Evolutionary conservation across 30 jellyfish, hydroid and myxozoan genomes (phyloP), one percentile per base, ranked within the genome.

Genomic region (Hydractinia symbiolongicarpus): DNA sequence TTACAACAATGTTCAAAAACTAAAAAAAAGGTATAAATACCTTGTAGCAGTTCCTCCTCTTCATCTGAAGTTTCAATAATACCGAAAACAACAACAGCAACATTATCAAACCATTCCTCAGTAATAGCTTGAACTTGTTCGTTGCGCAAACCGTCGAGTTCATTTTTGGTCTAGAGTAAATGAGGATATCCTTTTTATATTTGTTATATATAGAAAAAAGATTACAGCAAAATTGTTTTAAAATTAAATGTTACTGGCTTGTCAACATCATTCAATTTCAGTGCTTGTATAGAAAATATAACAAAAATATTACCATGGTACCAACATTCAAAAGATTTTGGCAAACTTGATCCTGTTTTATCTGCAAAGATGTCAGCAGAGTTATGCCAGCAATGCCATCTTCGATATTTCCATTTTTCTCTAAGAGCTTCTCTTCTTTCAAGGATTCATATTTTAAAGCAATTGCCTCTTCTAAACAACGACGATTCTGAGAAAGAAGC

Each of bases 91-190:
- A 93, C 89, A 4, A 87, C 84, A 40, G 99, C 99, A n/a, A 93
- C 73, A 73, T 88, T 86, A 54, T 91, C 95, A 75, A 90, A 90
- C 90, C 91, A 79, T 66, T 90, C 96, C 71, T 90, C 97, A 55
- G 67, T 88, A 5, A 50, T 71, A 55, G 94, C 90, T 44, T 80
- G 67, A 57, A 53, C 73, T 56, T 86, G 87, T 8, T 80, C 84
- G 0, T 76, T 66, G 61, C 88, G 64, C 76, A 81, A 66, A 44
- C 95, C 80, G 50, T 60, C 84, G 14, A 88, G 21, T 52, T 82
- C 96, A 20, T 81, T 49, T 14, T 71, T 82, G 83, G 79, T 84
- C 96, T 88, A 71, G 11, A 4, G 80, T 6, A 71, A 71, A 67
- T 67, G 78, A 20, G 3, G 78, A 13, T 67, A 30, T 30, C 2